Conservation (phyloP, 2,113 vertebrate genomes). For the Pica pica region DNA sequence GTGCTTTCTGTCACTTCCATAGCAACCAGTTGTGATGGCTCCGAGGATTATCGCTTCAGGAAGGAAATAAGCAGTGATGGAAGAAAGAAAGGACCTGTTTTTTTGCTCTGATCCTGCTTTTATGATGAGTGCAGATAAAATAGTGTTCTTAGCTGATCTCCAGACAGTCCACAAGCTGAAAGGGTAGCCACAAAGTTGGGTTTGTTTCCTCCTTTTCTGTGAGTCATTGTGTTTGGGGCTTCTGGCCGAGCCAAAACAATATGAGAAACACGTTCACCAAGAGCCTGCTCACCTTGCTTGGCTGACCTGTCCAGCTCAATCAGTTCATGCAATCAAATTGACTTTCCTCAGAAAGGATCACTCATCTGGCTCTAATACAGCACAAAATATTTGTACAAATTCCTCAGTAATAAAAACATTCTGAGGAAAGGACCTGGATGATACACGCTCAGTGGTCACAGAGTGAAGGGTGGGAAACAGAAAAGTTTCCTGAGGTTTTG, state of each 20-base stretch:
- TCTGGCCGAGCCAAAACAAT: background rate
- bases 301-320: background rate
- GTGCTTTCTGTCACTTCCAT: slow-evolving; percentile 40
- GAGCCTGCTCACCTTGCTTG: slow-evolving; percentile 31
- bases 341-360: background rate
- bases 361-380: background rate
- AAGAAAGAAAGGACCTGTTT: background rate
- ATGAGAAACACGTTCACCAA: background rate
- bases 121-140: background rate
- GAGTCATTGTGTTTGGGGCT: background rate
- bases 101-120: background rate
- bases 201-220: background rate
- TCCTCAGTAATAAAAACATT: background rate
- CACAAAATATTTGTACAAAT: background rate
- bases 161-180: background rate
- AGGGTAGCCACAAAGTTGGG: background rate
- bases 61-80: slow-evolving; percentile 13
- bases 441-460: background rate
- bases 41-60: background rate
- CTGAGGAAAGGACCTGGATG: background rate
- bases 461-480: background rate
- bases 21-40: slow-evolving; percentile 56
- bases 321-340: background rate
- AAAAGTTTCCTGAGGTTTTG: background rate
- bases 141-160: background rate